Percentiles rank a stretch among this genome's conserved stretches.
phyloP scores from a whole-genome alignment of 2,888 invertebrate genomes.

The Stenichneumon culpator region DNA sequence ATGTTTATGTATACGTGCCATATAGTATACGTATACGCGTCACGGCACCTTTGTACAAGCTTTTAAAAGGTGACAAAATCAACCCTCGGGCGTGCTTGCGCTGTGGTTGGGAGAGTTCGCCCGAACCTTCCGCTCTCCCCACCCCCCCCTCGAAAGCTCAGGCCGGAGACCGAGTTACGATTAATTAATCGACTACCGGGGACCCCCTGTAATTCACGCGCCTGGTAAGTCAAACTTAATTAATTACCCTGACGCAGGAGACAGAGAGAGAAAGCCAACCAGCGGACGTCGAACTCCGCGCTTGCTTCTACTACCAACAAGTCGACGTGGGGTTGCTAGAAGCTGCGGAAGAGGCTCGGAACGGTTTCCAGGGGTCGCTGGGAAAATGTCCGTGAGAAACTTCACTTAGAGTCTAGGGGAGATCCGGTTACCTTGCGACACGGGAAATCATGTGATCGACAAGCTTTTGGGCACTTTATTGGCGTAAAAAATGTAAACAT shows the following conservation, averaged over 20 bases:
- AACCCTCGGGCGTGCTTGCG: slow-evolving; percentile 70
- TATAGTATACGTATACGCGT: slow-evolving; percentile 30
- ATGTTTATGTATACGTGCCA: slow-evolving; percentile 27
- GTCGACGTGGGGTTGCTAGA: slow-evolving; percentile 25
- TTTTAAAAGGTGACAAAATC: slow-evolving; percentile 81
- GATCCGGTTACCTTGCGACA: slow-evolving; percentile 2
- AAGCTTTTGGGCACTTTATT: slow-evolving; percentile 9
- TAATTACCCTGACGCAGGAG: slow-evolving; percentile 77
- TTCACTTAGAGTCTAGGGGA: slow-evolving; percentile 47
- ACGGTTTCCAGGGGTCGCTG: slow-evolving; percentile 56
- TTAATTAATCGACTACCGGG: slow-evolving; percentile 82
- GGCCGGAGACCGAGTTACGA: slow-evolving; percentile 78
- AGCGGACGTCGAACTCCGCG: slow-evolving; percentile 41
- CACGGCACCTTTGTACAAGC: slow-evolving; percentile 57
- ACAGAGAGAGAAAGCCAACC: slow-evolving; percentile 2
- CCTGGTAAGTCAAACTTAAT: slow-evolving; percentile 83
- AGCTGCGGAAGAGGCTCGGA: slow-evolving; percentile 9
- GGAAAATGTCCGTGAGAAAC: slow-evolving; percentile 58
- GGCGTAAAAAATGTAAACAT: too few species aligned
- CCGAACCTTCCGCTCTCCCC: slow-evolving; percentile 18
- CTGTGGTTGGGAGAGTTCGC: slow-evolving; percentile 6
- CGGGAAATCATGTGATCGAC: neutral
- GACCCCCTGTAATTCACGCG: slow-evolving; percentile 80
- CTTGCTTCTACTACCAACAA: neutral
- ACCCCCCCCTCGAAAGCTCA: slow-evolving; percentile 29